Base-by-base conservation (phyloP, 2,888 invertebrate genomes). In the Cephus rjabovi region DNA sequence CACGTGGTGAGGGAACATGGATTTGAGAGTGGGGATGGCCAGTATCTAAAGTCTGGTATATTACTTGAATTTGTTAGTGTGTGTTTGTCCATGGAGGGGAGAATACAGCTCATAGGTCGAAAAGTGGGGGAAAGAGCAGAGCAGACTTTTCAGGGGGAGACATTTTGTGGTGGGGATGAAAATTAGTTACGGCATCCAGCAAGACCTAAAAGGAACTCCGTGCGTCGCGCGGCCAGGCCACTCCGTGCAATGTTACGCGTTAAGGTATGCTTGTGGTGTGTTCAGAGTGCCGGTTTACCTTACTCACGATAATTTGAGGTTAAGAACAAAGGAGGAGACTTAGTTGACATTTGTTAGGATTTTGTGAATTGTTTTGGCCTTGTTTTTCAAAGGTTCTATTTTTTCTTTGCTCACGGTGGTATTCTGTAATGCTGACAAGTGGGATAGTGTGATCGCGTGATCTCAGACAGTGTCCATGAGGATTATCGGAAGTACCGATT, bases 141-240 rank as follows among this genome's bases (percentile, higher is more conserved):
- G 69, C 70, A 78, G 71, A 80, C 70, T 37, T 74, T 69, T 77
- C 37, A 79, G 75, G 71, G 30, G 23, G 76, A 78, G 34, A 70
- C 78, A 37, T 74, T 15, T 76, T 76, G 82, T 83, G 82, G 86
- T 86, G 89, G 89, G 90, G 89, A 89, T 87, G 87, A 86, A 89
- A 89, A 89, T 90, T 89, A 89, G 91, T 91, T 90, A 90, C 89
- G 88, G 90, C 90, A 91, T 90, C 89, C 86, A 88, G 88, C 88
- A 87, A 90, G 90, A 90, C 90, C 88, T 88, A 89, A 89, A 89
- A 89, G 89, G 89, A 89, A 89, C 90, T 90, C 87, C 85, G 89
- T 87, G 86, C 86, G 87, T 88, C 84, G 87, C 84, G 85, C 85
- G 86, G 85, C 85, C 87, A 89, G 88, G 88, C 89, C 88, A 89